Evolutionary conservation across 2,888 invertebrate species (phyloP), one percentile per base, ranked within the genome.

Genomic region (Cynaeus angustus): DNA sequence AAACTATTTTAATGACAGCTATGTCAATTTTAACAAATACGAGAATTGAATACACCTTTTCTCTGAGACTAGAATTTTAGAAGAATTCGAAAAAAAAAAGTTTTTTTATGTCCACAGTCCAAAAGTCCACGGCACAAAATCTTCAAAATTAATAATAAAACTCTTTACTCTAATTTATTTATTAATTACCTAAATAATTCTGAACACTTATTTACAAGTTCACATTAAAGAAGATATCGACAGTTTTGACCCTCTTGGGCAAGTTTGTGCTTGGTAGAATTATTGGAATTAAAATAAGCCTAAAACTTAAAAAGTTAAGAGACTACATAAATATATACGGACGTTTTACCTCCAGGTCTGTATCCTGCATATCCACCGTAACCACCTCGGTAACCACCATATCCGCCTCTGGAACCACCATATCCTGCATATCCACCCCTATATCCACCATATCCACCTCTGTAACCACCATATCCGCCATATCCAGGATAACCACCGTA

Each of bases 401-500:
- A 59, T 6, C 21, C 21, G 4, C 21, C 21, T 21, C 21, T 21
- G 21, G 1, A 21, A 4, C 21, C 21, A 21, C 4, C 16, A 13
- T 13, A 48, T n/a, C 48, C 48, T 3, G 5, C 14, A 12, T 58
- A 56, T 10, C 67, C 68, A 7, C 59, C 52, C 28, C 50, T 48
- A 13, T 13, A 48, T n/a, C 48, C 48, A 3, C 21, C 14, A 12
- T 58, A 56, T 10, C 67, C 68, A 7, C 59, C 52, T 41, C 50
- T 30, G 7, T 41, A 43, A 8, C 68, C 62, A 10, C 61, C 30
- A 8, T 59, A 59, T 6, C 61, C 55, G 9, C 62, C 45, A 13
- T 50, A 48, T 37, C 68, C 64, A n/a, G 64, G 56, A 14, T 66
- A 46, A 12, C 56, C 38, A 13, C 12, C 37, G 37, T 21, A 21